Conservation (phyloP, 2,888 invertebrate genomes). For the Eupithecia subumbrata region DNA sequence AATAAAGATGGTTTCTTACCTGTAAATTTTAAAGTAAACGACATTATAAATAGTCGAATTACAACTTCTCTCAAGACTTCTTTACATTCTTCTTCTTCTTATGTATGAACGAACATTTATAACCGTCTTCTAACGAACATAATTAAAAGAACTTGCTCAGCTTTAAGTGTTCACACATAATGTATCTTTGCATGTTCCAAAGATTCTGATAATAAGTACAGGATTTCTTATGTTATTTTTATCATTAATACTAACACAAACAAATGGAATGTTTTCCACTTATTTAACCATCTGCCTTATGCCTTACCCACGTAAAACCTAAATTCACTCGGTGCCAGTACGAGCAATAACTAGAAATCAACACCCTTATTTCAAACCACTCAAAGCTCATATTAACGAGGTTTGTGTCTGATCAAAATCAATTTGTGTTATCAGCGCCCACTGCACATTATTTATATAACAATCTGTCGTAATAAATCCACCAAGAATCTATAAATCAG, state of each 20-base stretch:
- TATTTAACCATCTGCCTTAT: background rate
- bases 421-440: background rate
- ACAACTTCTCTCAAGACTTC: background rate
- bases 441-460: constrained; percentile 12
- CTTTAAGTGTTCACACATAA: background rate
- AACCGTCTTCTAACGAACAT: background rate
- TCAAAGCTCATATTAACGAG: background rate
- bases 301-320: background rate
- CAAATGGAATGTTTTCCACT: background rate
- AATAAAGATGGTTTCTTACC: too few relatives aligned
- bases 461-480: constrained; percentile 47
- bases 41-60: background rate
- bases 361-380: background rate
- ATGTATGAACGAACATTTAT: background rate
- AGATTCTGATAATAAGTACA: background rate
- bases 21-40: background rate
- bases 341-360: background rate
- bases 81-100: too few relatives aligned
- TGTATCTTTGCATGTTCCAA: background rate
- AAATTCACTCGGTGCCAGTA: background rate
- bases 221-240: background rate
- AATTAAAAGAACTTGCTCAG: background rate
- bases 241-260: background rate
- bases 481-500: constrained; percentile 58
- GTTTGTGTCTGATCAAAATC: too few relatives aligned